Percentiles rank a stretch among this genome's conserved stretches.
Evolutionary conservation across 2,113 vertebrate genomes (phyloP).

Genomic region (Ciconia boyciana): DNA sequence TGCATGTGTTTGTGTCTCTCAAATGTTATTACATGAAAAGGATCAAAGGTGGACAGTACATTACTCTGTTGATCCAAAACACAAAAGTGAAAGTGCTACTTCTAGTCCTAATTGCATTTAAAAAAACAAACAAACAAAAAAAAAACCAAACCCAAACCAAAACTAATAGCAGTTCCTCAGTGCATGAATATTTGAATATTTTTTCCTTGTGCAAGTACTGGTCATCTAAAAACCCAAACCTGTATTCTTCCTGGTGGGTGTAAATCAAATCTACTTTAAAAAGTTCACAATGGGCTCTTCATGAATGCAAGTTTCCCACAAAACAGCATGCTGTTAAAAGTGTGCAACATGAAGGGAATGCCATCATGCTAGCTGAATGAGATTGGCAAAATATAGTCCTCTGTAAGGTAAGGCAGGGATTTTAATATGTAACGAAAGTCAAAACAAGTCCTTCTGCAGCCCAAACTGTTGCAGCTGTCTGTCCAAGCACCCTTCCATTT

Average conservation of each 20-base stretch:
- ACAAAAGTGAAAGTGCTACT: slow-evolving; percentile 80
- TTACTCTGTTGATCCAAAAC: slow-evolving; percentile 70
- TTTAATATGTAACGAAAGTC: slow-evolving; percentile 79
- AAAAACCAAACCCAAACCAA: slow-evolving; percentile 27
- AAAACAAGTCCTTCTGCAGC: slow-evolving; percentile 71
- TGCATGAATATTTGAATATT: slow-evolving; percentile 74
- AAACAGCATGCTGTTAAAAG: slow-evolving; percentile 95
- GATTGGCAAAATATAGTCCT: slow-evolving; percentile 87
- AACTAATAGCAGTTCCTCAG: slow-evolving; percentile 76
- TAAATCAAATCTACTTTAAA: slow-evolving; percentile 68
- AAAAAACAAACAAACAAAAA: slow-evolving; percentile 7
- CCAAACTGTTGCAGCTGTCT: slow-evolving; percentile 69
- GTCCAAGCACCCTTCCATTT: slow-evolving; percentile 63
- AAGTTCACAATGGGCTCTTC: slow-evolving; percentile 83
- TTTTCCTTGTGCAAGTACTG: slow-evolving; percentile 77
- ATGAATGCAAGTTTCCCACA: slow-evolving; percentile 83
- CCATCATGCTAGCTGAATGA: slow-evolving; percentile 85
- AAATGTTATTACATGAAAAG: slow-evolving; percentile 55
- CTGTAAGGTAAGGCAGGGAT: slow-evolving; percentile 84
- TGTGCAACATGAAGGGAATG: slow-evolving; percentile 85
- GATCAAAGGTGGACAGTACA: slow-evolving; percentile 57
- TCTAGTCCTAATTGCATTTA: slow-evolving; percentile 71
- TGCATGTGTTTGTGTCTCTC: slow-evolving; percentile 46
- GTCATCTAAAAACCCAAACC: slow-evolving; percentile 71
- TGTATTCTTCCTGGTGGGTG: slow-evolving; percentile 67